A percentile compares a stretch with the other conserved stretches of the same genome.
Conservation (phyloP, 2,888 invertebrate species). For the Linyphia triangularis region DNA sequence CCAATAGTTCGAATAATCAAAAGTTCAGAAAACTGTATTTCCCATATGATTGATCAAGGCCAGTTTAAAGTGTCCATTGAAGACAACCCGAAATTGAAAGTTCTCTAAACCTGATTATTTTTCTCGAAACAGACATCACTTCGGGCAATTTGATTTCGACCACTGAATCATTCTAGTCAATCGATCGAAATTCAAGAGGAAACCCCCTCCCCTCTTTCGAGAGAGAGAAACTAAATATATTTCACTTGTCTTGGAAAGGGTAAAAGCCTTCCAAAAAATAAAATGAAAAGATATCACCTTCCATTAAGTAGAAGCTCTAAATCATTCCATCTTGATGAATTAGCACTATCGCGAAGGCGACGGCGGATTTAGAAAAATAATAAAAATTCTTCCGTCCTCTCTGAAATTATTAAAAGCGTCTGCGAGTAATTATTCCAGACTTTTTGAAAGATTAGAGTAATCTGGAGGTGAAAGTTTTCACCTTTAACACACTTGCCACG, state of each 20-base stretch:
- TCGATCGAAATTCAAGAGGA: background rate
- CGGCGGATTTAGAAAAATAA: background rate
- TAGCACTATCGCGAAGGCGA: background rate
- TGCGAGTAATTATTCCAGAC: background rate
- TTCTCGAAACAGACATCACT: background rate
- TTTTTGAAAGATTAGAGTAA: background rate
- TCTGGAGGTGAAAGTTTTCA: background rate
- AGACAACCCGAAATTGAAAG: background rate
- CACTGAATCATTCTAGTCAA: background rate
- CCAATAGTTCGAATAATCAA: background rate
- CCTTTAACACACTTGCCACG: too few relatives aligned
- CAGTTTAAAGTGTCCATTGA: background rate
- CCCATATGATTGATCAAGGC: background rate
- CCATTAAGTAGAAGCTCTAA: background rate
- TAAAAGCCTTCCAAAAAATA: background rate
- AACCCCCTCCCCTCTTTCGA: too few relatives aligned
- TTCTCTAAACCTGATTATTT: background rate
- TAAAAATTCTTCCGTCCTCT: background rate
- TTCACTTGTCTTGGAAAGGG: background rate
- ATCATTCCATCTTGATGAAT: background rate
- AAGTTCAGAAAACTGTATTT: background rate
- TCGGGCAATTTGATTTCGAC: background rate
- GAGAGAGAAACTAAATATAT: background rate
- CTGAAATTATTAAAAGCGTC: background rate
- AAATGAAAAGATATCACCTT: background rate